These are phyloP conservation scores for Drosophila nr. perissopoda DNA, from an alignment of 2,888 invertebrate species.

Conservation along the genomic window DNA sequence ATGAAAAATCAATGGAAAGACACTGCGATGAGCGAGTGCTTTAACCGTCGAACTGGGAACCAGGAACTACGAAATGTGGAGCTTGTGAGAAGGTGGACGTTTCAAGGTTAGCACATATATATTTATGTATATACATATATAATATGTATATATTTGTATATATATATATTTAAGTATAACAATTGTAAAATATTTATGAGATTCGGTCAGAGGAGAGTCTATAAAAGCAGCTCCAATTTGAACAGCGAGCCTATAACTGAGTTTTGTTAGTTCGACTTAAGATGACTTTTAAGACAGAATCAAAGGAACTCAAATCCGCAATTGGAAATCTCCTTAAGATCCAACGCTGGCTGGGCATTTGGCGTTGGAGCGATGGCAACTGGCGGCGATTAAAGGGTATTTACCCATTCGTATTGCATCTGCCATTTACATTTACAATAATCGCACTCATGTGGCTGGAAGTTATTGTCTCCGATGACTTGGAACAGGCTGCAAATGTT, in stretches of 20 bases:
- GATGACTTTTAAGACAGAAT: constrained; percentile 17
- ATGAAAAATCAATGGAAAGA: background rate
- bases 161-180: background rate
- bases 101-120: background rate
- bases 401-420: constrained; percentile 54
- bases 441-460: constrained; percentile 66
- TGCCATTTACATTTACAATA: constrained; percentile 60
- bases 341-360: constrained; percentile 48
- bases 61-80: background rate
- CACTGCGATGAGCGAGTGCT: background rate
- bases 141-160: background rate
- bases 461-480: constrained; percentile 41
- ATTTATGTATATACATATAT: background rate
- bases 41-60: background rate
- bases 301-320: constrained; percentile 41
- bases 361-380: constrained; percentile 32
- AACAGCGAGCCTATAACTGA: background rate
- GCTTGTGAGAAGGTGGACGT: background rate
- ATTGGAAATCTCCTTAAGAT: constrained; percentile 29
- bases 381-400: constrained; percentile 17
- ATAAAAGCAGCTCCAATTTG: constrained; percentile 50
- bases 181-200: constrained; percentile 19
- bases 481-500: constrained; percentile 62
- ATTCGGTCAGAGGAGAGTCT: constrained; percentile 21
- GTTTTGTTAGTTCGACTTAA: background rate